These are phyloP conservation scores for Helicoverpa armigera DNA, from an alignment of 1,140 invertebrate genomes.

Conservation along the genomic window DNA sequence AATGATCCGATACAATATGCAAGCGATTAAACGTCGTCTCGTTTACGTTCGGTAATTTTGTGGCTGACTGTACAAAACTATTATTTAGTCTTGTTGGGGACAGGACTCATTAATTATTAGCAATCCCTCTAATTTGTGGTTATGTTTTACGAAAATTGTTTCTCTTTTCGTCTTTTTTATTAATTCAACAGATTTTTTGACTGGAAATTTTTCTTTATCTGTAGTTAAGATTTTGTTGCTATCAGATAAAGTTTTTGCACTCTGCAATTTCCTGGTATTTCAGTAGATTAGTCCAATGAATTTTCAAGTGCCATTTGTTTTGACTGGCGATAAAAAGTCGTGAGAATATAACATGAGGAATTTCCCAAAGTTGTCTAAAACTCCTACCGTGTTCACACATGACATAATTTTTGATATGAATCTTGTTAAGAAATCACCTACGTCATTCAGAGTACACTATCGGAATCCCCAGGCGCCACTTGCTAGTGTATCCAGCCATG, in stretches of 20 bases:
- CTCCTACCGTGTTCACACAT: neutral
- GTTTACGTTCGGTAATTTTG: conserved; percentile 43
- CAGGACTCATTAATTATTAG: conserved; percentile 7
- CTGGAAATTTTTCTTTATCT: too few relatives aligned
- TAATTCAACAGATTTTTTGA: neutral
- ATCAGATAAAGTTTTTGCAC: neutral
- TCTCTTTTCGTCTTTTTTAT: neutral
- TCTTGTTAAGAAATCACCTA: neutral
- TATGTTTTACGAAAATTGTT: conserved; percentile 1
- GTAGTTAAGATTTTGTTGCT: neutral
- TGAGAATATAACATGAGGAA: neutral
- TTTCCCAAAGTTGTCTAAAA: neutral
- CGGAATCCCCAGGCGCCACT: conserved; percentile 22
- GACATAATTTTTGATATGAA: neutral
- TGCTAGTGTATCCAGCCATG: conserved; percentile 26
- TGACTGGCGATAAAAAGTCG: neutral
- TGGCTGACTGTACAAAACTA: conserved; percentile 41
- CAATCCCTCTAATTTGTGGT: conserved; percentile 9
- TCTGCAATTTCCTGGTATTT: neutral
- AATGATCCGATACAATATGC: conserved; percentile 73
- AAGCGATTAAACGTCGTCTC: conserved; percentile 75
- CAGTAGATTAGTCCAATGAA: neutral
- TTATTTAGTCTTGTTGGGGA: conserved; percentile 40
- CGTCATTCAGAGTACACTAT: neutral
- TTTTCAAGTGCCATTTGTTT: neutral